Conservation (phyloP, 1,140 invertebrate species). For the Pseudomyrmex pallidus region DNA sequence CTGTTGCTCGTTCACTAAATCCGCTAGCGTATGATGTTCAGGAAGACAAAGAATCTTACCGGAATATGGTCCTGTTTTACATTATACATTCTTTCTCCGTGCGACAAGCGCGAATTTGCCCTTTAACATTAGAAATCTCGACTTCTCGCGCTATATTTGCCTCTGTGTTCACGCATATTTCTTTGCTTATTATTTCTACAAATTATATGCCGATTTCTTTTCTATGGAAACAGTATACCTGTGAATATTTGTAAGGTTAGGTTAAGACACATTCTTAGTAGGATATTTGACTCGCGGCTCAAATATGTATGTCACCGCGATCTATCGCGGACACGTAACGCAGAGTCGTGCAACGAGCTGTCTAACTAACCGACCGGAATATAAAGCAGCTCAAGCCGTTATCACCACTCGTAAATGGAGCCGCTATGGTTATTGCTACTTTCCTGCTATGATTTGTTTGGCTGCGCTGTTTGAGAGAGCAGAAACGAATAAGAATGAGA, state of each 20-base stretch:
- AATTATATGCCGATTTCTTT: background rate
- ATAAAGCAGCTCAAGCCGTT: constrained; percentile 45
- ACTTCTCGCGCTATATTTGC: too few relatives aligned
- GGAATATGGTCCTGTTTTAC: background rate
- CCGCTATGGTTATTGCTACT: constrained; percentile 59
- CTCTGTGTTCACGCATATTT: too few relatives aligned
- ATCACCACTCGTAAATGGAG: constrained; percentile 22
- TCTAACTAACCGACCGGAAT: constrained; percentile 43
- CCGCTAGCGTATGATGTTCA: constrained; percentile 31
- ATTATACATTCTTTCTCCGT: constrained; percentile 37
- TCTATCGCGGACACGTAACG: constrained; percentile 58
- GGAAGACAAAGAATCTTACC: background rate
- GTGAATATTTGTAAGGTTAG: background rate
- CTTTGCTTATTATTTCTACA: constrained; percentile 30
- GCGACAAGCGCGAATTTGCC: constrained; percentile 13
- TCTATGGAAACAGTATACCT: background rate
- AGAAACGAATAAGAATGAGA: background rate
- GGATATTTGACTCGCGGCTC: background rate
- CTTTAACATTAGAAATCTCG: constrained; percentile 4
- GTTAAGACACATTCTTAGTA: constrained; percentile 28
- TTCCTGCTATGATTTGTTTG: constrained; percentile 57
- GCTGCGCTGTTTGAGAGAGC: background rate
- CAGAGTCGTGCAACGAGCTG: constrained; percentile 48
- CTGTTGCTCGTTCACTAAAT: constrained; percentile 11
- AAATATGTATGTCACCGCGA: constrained; percentile 34